Evolutionary conservation across 2,888 invertebrate genomes (phyloP), one percentile per base, ranked within the genome.

Genomic region (Orchestes rusci): DNA sequence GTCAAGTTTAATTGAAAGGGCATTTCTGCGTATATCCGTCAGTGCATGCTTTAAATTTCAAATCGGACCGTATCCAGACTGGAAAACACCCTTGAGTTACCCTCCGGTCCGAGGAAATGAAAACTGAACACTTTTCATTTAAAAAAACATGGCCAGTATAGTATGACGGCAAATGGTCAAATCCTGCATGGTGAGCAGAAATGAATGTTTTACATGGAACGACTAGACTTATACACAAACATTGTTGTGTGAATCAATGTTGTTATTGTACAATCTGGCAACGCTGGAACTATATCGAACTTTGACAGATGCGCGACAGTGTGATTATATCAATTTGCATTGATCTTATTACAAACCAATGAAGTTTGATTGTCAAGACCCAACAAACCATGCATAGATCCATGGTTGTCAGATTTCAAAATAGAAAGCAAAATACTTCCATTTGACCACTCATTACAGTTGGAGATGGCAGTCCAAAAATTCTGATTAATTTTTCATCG

Each of bases 401-500:
- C n/a, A n/a, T n/a, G n/a, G n/a, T n/a, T n/a, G n/a, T n/a, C n/a
- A n/a, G n/a, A n/a, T n/a, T n/a, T n/a, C n/a, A n/a, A n/a, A n/a
- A n/a, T n/a, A n/a, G n/a, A n/a, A n/a, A n/a, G n/a, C n/a, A n/a
- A n/a, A n/a, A n/a, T n/a, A n/a, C n/a, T n/a, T n/a, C n/a, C 46
- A 29, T 42, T 38, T 38, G 30, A 33, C 12, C 29, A 2, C 42
- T 3, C 31, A 43, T 43, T 43, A 46, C 12, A 8, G 16, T 5
- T 16, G 5, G 12, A 57, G 53, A 56, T 60, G 61, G 60, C 63
- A 61, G 62, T 55, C 56, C 56, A 55, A 57, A 23, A 57, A 55
- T 59, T 57, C 56, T 59, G 62, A 64, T 62, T 61, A 61, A 61
- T 62, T 57, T 62, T 64, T 60, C 63, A 64, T 64, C 60, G 59